These are phyloP conservation scores for Galagoides demidoff DNA, from an alignment of 2,797 vertebrate species.

Conservation along the genomic window DNA sequence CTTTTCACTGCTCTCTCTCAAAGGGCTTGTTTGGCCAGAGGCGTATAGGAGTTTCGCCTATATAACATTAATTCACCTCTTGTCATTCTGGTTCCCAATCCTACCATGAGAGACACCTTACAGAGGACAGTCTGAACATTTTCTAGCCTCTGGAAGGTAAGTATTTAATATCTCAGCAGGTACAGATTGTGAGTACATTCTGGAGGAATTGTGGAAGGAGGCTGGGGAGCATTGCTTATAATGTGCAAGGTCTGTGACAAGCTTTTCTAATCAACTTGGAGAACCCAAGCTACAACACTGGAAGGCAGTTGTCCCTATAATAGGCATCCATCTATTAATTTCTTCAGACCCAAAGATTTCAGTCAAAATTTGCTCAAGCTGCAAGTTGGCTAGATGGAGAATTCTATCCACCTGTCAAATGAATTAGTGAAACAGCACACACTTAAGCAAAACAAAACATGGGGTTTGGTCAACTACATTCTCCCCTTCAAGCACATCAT, in stretches of 20 bases:
- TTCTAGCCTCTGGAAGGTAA: neutral
- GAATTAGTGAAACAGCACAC: neutral
- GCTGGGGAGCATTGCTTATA: neutral
- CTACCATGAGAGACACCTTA: neutral
- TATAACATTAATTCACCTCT: neutral
- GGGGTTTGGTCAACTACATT: neutral
- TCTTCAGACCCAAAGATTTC: neutral
- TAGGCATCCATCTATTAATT: neutral
- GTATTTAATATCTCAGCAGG: neutral
- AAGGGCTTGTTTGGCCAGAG: too few species aligned
- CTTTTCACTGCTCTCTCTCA: too few species aligned
- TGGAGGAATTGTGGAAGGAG: neutral
- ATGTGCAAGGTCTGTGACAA: neutral
- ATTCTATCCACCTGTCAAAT: neutral
- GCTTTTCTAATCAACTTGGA: neutral
- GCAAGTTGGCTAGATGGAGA: neutral
- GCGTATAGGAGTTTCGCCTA: too few species aligned
- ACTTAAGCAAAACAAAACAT: neutral
- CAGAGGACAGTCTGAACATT: neutral
- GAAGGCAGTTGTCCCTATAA: neutral
- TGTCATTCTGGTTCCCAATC: neutral
- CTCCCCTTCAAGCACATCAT: neutral
- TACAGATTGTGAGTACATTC: neutral
- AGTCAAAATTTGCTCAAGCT: neutral
- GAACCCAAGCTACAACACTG: neutral